A percentile compares a stretch with the other conserved stretches of the same genome.
Conservation (phyloP, 2,888 invertebrate genomes). For the Apotomis turbidana region DNA sequence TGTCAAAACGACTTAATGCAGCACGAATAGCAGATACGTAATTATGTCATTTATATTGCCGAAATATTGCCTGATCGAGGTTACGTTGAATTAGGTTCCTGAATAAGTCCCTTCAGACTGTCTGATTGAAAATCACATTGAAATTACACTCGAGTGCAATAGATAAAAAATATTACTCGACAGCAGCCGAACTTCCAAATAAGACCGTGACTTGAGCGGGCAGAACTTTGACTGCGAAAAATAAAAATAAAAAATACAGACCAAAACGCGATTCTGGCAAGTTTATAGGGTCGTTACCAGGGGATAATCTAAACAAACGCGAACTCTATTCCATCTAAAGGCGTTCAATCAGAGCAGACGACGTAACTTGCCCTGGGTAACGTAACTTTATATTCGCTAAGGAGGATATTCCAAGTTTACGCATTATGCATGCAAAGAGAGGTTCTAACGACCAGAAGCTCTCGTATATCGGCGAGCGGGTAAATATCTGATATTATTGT, state of each 20-base stretch:
- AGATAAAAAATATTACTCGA: not conserved
- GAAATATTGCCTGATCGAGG: no score
- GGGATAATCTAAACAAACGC: conserved; percentile 68
- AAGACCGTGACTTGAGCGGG: conserved; percentile 24
- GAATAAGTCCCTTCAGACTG: not conserved
- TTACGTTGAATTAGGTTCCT: not conserved
- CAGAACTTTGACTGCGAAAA: conserved; percentile 35
- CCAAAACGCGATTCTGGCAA: conserved; percentile 51
- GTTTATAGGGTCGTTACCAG: conserved; percentile 56
- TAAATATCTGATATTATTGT: conserved; percentile 31
- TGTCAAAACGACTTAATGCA: no score
- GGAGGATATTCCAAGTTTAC: conserved; percentile 64
- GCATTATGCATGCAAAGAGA: conserved; percentile 70
- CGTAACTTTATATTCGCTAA: conserved; percentile 73
- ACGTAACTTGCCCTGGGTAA: conserved; percentile 52
- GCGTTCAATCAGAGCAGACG: conserved; percentile 66
- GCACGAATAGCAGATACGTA: no score
- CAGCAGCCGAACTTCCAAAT: conserved; percentile 26
- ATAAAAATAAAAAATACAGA: conserved; percentile 51
- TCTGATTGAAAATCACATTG: not conserved
- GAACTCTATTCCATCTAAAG: conserved; percentile 60
- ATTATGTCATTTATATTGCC: no score
- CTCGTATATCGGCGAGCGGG: conserved; percentile 32
- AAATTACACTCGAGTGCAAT: not conserved
- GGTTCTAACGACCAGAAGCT: conserved; percentile 63